phyloP scores from a whole-genome alignment of 2,888 invertebrate genomes.

The Lacanobia wlatinum region DNA sequence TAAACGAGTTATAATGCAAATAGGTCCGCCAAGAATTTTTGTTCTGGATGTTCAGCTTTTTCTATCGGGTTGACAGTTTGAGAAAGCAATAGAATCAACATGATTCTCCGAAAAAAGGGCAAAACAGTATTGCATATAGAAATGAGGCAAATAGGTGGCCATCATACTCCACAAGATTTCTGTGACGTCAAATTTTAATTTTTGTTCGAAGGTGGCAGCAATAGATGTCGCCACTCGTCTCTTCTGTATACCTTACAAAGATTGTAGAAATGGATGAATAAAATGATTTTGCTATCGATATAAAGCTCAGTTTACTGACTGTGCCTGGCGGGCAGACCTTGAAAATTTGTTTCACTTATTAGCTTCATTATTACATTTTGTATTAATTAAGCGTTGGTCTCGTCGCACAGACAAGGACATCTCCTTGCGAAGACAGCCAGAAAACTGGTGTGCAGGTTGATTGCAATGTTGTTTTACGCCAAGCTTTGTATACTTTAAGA shows the following conservation, averaged over 20 bases:
- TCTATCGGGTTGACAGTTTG: not conserved
- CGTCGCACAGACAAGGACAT: not conserved
- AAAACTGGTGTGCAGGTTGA: not conserved
- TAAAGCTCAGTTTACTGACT: not conserved
- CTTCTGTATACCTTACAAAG: too few species aligned
- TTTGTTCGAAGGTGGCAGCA: not conserved
- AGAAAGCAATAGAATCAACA: not conserved
- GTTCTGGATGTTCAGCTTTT: too few species aligned
- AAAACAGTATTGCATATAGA: not conserved
- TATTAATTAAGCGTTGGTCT: slow-evolving; percentile 19
- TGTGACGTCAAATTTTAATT: not conserved
- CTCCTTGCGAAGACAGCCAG: not conserved
- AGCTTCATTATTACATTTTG: slow-evolving; percentile 12
- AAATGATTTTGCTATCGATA: not conserved
- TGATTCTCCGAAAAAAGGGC: not conserved
- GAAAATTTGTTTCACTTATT: not conserved
- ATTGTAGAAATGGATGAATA: not conserved
- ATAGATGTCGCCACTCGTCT: not conserved
- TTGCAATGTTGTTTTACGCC: not conserved
- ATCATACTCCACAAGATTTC: not conserved
- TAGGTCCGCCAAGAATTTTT: not conserved
- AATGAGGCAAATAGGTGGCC: not conserved
- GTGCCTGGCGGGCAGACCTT: not conserved
- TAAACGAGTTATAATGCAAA: not conserved
- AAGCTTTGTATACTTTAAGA: not conserved